Evolutionary conservation across 2,113 vertebrate genomes (phyloP).

Genomic region (Ranitomeya variabilis): DNA sequence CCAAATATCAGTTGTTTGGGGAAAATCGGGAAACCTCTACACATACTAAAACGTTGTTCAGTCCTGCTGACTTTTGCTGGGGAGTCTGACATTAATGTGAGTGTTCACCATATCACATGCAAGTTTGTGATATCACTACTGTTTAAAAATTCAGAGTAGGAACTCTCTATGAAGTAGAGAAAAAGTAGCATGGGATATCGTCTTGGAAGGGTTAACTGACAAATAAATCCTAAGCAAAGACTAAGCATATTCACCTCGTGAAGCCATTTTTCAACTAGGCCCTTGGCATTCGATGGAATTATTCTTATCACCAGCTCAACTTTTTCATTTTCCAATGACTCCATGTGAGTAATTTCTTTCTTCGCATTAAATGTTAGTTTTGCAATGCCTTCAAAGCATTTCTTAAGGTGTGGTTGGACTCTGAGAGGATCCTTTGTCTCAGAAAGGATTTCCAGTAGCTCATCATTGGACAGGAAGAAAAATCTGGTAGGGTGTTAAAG

Average conservation of each 20-base stretch:
- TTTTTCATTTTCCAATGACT: conserved; percentile 81
- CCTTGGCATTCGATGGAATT: conserved; percentile 77
- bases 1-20: too few species aligned
- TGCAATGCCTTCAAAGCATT: conserved; percentile 76
- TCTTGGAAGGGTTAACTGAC: conserved; percentile 68
- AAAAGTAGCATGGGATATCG: not conserved
- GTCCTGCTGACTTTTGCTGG: too few species aligned
- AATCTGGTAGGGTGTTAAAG: conserved; percentile 64
- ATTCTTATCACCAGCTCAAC: conserved; percentile 73
- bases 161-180: not conserved
- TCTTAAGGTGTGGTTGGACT: conserved; percentile 67
- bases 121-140: not conserved
- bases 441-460: conserved; percentile 65
- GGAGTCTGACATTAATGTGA: too few species aligned
- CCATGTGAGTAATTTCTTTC: conserved; percentile 76
- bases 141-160: not conserved
- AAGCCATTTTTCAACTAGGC: conserved; percentile 80
- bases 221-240: conserved; percentile 74
- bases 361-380: conserved; percentile 76
- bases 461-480: conserved; percentile 59
- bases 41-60: too few species aligned
- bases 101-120: too few species aligned
- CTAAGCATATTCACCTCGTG: conserved; percentile 80
- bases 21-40: too few species aligned
- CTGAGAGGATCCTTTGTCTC: conserved; percentile 72